These are phyloP conservation scores for Falco cherrug DNA, from an alignment of 2,797 vertebrate genomes.

Conservation along the genomic window DNA sequence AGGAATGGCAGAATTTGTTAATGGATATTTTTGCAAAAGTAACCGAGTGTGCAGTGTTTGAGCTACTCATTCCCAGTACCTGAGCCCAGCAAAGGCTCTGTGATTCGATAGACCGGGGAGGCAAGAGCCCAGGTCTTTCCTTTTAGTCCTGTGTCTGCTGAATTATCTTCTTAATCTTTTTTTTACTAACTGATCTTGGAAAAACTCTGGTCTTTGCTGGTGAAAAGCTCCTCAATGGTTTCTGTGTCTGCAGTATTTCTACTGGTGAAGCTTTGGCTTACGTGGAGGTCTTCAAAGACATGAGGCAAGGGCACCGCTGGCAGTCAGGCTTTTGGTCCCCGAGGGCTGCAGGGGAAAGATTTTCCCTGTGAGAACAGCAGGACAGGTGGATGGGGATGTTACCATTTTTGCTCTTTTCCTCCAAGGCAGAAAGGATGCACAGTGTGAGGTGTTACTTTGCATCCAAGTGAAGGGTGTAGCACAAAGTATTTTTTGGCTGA, in stretches of 20 bases:
- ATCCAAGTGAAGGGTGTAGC: neutral
- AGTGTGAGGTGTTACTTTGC: neutral
- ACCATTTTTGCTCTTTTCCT: neutral
- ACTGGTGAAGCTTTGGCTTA: neutral
- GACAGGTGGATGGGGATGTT: neutral
- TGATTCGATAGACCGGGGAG: neutral
- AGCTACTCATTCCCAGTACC: neutral
- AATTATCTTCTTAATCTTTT: neutral
- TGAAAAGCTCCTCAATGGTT: neutral
- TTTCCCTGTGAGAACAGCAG: neutral
- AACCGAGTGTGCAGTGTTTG: neutral
- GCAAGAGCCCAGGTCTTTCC: neutral
- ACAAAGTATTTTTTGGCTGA: neutral
- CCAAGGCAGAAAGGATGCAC: neutral
- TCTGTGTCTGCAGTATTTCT: neutral
- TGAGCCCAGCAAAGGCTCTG: neutral
- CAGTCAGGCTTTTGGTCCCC: fast-evolving
- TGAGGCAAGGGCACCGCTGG: neutral
- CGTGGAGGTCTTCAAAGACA: fast-evolving
- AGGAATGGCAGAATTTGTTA: constrained; percentile 41
- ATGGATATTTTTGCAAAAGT: constrained; percentile 27
- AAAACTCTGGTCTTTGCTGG: neutral
- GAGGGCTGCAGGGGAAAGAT: neutral
- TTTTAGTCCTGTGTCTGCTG: neutral
- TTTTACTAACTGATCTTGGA: neutral